Conservation (phyloP, 2,888 invertebrate genomes). For the Oasisia sp. region DNA sequence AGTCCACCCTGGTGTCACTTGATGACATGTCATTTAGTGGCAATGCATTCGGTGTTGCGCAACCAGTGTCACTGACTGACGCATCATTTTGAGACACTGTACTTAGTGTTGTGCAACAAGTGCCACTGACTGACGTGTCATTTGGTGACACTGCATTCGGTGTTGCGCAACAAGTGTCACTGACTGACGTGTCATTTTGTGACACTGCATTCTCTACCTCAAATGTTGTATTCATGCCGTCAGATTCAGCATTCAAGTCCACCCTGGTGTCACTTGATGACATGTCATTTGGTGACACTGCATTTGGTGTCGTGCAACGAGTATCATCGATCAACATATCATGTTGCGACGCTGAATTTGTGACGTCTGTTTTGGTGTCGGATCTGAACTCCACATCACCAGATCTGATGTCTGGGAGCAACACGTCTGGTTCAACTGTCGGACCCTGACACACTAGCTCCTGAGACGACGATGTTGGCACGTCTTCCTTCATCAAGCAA, state of each 20-base stretch:
- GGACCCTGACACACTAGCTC: not conserved
- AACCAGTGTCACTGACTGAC: not conserved
- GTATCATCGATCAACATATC: too few relatives aligned
- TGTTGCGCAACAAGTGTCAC: too few relatives aligned
- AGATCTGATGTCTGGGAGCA: slow-evolving; percentile 8
- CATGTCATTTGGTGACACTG: not conserved
- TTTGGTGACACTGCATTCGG: not conserved
- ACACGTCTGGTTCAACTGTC: not conserved
- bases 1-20: too few relatives aligned
- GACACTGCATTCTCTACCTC: too few relatives aligned
- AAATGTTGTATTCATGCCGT: not conserved
- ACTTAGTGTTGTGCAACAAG: not conserved
- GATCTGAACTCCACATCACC: not conserved
- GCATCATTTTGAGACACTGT: not conserved
- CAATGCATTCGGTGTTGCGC: too few relatives aligned
- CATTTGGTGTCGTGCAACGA: too few relatives aligned
- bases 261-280: too few relatives aligned
- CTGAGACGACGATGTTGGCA: not conserved
- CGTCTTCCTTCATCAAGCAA: not conserved
- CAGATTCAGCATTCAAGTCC: too few relatives aligned
- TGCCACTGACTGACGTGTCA: not conserved
- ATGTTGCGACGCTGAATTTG: too few relatives aligned
- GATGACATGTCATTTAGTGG: too few relatives aligned
- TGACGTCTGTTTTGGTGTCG: too few relatives aligned
- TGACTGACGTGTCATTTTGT: too few relatives aligned